These are phyloP conservation scores for Metallyticus violacea DNA, from an alignment of 2,888 invertebrate genomes.

Conservation along the genomic window DNA sequence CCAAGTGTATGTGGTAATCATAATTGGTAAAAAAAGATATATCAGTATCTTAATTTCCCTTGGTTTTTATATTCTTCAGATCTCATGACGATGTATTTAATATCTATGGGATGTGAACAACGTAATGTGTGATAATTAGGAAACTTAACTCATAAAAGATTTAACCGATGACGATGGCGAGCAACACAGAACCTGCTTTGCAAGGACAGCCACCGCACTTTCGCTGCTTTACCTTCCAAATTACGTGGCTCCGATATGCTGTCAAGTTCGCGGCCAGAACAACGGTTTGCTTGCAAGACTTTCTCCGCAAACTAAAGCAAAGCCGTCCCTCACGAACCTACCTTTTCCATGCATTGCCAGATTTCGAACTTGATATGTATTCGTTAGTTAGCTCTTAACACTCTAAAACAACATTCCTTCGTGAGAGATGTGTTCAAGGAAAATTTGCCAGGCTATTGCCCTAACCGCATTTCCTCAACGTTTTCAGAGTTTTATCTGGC, in stretches of 20 bases:
- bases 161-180: background rate
- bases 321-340: background rate
- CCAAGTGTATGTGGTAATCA: too few species aligned
- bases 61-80: too few species aligned
- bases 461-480: background rate
- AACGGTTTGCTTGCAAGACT: background rate
- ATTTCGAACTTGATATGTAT: background rate
- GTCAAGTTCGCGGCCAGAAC: background rate
- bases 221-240: background rate
- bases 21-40: too few species aligned
- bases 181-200: background rate
- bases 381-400: background rate
- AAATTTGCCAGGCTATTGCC: background rate
- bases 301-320: background rate
- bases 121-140: too few species aligned
- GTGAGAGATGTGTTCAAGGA: background rate
- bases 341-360: background rate
- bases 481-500: background rate
- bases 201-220: background rate
- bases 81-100: too few species aligned
- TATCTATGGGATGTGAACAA: too few species aligned
- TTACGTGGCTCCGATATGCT: background rate
- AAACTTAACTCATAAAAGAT: background rate
- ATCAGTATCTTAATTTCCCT: too few species aligned
- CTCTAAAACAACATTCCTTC: background rate